Conservation (phyloP, 2,113 vertebrate genomes). For the Tyrannus savana region DNA sequence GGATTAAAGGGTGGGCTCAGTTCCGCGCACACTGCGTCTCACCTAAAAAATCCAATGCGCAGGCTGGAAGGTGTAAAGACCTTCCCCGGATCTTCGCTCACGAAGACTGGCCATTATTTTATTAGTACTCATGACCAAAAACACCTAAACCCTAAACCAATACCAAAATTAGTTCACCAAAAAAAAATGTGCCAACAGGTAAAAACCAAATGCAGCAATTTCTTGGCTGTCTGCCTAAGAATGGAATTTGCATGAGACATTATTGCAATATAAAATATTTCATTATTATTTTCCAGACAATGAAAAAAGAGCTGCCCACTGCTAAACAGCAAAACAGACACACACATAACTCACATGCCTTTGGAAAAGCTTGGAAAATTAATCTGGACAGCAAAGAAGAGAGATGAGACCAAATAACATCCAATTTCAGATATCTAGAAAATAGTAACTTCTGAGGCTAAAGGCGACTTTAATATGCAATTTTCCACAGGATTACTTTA, state of each 20-base stretch:
- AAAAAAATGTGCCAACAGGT: background rate
- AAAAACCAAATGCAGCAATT: background rate
- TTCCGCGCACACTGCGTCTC: too few species aligned
- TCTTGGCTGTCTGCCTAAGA: background rate
- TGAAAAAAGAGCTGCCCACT: background rate
- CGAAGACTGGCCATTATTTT: too few species aligned
- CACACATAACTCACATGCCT: fast-evolving
- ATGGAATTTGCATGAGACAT: background rate
- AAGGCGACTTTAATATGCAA: background rate
- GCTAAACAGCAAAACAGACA: background rate
- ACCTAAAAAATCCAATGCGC: too few species aligned
- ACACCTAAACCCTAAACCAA: background rate
- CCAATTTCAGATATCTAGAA: background rate
- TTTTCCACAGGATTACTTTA: background rate
- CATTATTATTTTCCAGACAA: background rate
- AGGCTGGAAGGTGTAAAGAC: too few species aligned
- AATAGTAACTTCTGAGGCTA: background rate
- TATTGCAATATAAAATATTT: background rate
- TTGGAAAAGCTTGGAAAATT: background rate
- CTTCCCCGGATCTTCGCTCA: too few species aligned
- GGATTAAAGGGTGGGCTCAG: too few species aligned
- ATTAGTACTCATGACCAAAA: background rate
- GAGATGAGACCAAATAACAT: background rate
- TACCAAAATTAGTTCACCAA: background rate
- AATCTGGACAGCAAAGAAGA: background rate